Evolutionary conservation across 2,113 vertebrate species (phyloP).

Genomic region (Tetrao urogallus): DNA sequence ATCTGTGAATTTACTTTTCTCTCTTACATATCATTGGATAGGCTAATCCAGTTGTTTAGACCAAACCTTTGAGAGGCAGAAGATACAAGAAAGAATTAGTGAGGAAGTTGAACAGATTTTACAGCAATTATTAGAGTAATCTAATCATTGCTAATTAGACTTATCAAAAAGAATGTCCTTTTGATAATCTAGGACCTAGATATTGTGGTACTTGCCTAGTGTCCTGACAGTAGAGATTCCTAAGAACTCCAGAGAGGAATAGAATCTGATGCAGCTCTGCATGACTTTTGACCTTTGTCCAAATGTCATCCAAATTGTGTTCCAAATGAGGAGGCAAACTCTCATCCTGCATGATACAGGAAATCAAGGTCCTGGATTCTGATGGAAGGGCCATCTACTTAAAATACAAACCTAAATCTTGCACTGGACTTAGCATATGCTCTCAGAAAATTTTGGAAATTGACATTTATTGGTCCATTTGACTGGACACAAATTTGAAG

Average conservation of each 20-base stretch:
- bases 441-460: background rate
- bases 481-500: background rate
- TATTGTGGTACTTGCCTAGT: background rate
- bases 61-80: background rate
- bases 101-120: background rate
- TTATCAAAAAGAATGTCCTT: background rate
- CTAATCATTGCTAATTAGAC: background rate
- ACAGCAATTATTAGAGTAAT: background rate
- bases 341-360: background rate
- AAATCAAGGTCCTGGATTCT: background rate
- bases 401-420: background rate
- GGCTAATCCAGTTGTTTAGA: background rate
- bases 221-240: background rate
- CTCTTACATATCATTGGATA: background rate
- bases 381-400: background rate
- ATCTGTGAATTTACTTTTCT: background rate
- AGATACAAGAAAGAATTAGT: background rate
- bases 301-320: too few relatives aligned
- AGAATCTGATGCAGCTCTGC: background rate
- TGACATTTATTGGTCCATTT: background rate
- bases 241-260: background rate
- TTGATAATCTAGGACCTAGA: background rate
- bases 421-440: background rate
- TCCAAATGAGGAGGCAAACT: background rate
- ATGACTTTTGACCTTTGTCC: background rate